phyloP scores from a whole-genome alignment of 2,113 vertebrate species.

The Colistium nudipinnis region DNA sequence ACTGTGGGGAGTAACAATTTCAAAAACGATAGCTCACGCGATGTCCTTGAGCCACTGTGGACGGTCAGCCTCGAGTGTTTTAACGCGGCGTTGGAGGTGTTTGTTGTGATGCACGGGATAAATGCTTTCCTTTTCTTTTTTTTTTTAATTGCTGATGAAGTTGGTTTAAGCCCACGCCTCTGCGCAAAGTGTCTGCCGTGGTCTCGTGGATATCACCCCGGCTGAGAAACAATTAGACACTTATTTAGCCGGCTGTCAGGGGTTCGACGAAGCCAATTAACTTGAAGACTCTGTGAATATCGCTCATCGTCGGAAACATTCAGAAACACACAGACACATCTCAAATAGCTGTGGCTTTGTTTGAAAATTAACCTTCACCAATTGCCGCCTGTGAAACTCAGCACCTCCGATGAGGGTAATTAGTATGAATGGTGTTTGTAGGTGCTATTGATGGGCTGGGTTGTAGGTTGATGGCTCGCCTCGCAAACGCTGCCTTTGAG shows the following conservation, averaged over 20 bases:
- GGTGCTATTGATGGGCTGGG: conserved; percentile 38
- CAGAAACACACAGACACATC: conserved; percentile 42
- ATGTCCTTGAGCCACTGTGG: no score
- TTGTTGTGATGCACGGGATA: not conserved
- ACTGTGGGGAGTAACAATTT: not conserved
- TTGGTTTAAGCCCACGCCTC: conserved; percentile 36
- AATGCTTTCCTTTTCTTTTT: conserved; percentile 1
- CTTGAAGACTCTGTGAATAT: conserved; percentile 56
- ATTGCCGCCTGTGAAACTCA: conserved; percentile 46
- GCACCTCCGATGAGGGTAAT: conserved; percentile 54
- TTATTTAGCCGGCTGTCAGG: conserved; percentile 69
- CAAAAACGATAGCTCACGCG: no score
- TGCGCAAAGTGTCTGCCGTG: conserved; percentile 34
- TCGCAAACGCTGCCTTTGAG: conserved; percentile 6
- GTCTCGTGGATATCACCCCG: conserved; percentile 57
- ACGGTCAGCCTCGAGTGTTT: not conserved
- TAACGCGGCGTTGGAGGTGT: not conserved
- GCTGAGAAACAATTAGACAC: conserved; percentile 77
- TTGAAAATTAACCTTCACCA: conserved; percentile 50
- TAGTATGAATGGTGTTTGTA: conserved; percentile 34
- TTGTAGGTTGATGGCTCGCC: conserved; percentile 3
- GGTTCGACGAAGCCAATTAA: conserved; percentile 77
- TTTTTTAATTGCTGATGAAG: conserved; percentile 5
- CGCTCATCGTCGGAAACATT: conserved; percentile 50
- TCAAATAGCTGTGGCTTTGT: conserved; percentile 73